Conservation (phyloP, 2,113 vertebrate genomes). For the Mystacornis crossleyi region DNA sequence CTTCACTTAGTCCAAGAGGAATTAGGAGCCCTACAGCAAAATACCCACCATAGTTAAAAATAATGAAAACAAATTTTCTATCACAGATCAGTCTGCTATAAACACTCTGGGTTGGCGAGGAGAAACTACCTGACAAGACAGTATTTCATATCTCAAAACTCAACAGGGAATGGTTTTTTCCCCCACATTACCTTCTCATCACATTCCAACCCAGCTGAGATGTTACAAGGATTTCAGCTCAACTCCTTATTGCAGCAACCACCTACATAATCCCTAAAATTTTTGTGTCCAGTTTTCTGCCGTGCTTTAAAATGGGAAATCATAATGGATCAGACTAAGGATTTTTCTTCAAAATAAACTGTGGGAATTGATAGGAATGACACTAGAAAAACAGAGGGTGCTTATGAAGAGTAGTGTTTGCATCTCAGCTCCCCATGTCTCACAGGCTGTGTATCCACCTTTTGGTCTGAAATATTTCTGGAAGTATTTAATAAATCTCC, state of each 20-base stretch:
- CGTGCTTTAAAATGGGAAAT: not conserved
- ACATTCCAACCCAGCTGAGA: not conserved
- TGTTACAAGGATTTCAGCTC: not conserved
- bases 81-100: not conserved
- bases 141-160: not conserved
- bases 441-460: not conserved
- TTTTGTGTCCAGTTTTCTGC: not conserved
- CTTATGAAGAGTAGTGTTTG: not conserved
- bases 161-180: rapidly evolving
- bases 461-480: not conserved
- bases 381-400: not conserved
- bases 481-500: not conserved
- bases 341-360: not conserved
- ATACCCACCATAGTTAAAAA: not conserved
- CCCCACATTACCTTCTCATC: not conserved
- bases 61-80: not conserved
- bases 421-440: not conserved
- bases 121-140: not conserved
- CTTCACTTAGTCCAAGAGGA: not conserved
- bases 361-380: not conserved
- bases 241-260: not conserved
- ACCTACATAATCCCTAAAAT: not conserved
- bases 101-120: not conserved
- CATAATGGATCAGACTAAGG: not conserved
- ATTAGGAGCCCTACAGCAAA: not conserved